Evolutionary conservation across 2,888 invertebrate genomes (phyloP), one percentile per base, ranked within the genome.

Genomic region (Camponotus fellah): DNA sequence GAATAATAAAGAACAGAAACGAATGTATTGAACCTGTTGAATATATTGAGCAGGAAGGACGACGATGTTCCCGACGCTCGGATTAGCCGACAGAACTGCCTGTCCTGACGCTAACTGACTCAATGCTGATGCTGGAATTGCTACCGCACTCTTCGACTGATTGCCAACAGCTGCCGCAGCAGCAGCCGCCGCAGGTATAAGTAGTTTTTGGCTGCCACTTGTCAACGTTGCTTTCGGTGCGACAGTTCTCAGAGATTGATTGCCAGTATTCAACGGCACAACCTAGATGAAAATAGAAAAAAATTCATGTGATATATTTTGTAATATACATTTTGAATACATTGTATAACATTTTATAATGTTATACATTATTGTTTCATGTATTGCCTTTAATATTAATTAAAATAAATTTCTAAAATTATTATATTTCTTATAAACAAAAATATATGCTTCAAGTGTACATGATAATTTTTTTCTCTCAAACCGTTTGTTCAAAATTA

Each of bases 11-110:
- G 0, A 4, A 58, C 40, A 53, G 26, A 53, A 71, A 74, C 8
- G 9, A 26, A 26, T 26, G 5, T 76, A 86, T 66, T 60, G 34
- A 76, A 90, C 90, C 92, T 93, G 92, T 90, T 95, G 95, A 79
- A 96, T 94, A 92, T 96, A 96, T 85, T 96, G 96, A 6, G 96
- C 96, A 40, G 96, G 96, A 12, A 96, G 94, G 90, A 96, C 95
- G 26, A 96, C 96, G 92, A 96, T 96, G 88, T 95, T 95, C 2
- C 95, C 94, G n/a, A 95, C 93, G 82, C 93, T 94, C 1, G 94
- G 91, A 88, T 92, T 92, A 3, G 94, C 92, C 3, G 95, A 94
- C 49, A 95, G 85, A 37, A 95, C 94, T 12, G 94, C 94, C 85
- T 95, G 95, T 53, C 94, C 95, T 32, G 95, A 93, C 3, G 95